Evolutionary conservation across 2,888 invertebrate species (phyloP).

Genomic region (Rhagium mordax): DNA sequence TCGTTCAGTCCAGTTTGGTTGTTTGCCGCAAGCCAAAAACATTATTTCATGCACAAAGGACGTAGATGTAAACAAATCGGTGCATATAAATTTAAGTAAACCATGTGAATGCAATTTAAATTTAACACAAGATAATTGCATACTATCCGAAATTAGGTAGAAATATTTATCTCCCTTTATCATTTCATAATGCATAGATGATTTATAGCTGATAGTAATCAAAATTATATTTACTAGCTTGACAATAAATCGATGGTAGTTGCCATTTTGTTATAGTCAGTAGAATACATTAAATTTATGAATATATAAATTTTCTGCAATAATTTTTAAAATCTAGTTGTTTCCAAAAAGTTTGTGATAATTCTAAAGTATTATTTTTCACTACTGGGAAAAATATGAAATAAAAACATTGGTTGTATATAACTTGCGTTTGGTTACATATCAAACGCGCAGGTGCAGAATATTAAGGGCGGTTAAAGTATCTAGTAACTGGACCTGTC

Average conservation of each 20-base stretch:
- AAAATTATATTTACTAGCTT: slow-evolving; percentile 7
- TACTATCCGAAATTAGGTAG: background rate
- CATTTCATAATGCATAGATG: background rate
- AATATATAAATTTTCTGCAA: background rate
- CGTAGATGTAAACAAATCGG: background rate
- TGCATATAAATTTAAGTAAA: background rate
- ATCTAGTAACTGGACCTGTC: too few species aligned
- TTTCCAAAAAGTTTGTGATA: background rate
- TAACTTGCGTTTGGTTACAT: background rate
- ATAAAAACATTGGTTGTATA: slow-evolving; percentile 30
- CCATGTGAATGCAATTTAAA: background rate
- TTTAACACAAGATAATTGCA: background rate
- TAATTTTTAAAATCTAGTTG: background rate
- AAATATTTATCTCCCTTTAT: background rate
- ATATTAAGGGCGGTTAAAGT: too few species aligned
- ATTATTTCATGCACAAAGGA: background rate
- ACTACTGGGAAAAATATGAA: slow-evolving; percentile 21
- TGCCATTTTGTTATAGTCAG: background rate
- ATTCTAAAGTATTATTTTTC: background rate
- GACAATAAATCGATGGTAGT: slow-evolving; percentile 14
- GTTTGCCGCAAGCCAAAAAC: background rate
- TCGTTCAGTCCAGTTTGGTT: background rate
- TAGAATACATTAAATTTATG: background rate
- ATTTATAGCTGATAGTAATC: slow-evolving; percentile 21
- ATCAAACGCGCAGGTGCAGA: too few species aligned